Evolutionary conservation across 2,113 vertebrate genomes (phyloP), one percentile per base, ranked within the genome.

Genomic region (Calyptomena viridis): DNA sequence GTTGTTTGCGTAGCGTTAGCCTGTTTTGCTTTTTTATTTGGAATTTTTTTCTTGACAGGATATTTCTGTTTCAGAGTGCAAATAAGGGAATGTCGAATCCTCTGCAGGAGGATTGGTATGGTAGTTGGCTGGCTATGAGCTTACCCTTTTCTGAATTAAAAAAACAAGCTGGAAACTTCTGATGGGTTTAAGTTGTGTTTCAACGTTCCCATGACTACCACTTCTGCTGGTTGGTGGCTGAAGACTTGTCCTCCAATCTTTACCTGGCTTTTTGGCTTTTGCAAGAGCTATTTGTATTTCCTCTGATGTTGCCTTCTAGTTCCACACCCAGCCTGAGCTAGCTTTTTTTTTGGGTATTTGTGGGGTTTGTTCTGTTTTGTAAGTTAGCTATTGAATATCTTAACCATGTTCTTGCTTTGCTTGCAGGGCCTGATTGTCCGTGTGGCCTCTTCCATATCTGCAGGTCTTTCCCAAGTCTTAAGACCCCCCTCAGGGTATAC

Each of bases 201-300:
- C 53, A 17, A 42, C 75, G 64, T 39, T 66, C 37, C 19, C 0
- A 0, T 78, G 79, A 4, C 47, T 30, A 0, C 62, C 20, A 4
- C 37, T 74, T 62, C 21, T 73, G 28, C 78, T 0, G 1, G 14
- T 69, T 0, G 0, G 37, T 42, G 39, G 50, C 76, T 60, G 68
- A 68, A 9, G 18, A 2, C 24, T 76, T n/a, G 56, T 60, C 64
- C 75, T 81, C 30, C 58, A 35, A 0, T 63, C 71, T 52, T 44
- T 89, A 30, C 83, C 64, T 66, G 19, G 24, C 17, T 37, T 52
- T 37, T n/a, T 44, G 86, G 12, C 75, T 86, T 71, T 79, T 63
- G 35, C 50, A 67, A 33, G 59, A 31, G 37, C 11, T 25, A 50
- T 14, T 59, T 39, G 14, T 75, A 12, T 49, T 75, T 49, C 76